Evolutionary conservation across 2,888 invertebrate genomes (phyloP), one percentile per base, ranked within the genome.

Genomic region (Nomada ruficornis): DNA sequence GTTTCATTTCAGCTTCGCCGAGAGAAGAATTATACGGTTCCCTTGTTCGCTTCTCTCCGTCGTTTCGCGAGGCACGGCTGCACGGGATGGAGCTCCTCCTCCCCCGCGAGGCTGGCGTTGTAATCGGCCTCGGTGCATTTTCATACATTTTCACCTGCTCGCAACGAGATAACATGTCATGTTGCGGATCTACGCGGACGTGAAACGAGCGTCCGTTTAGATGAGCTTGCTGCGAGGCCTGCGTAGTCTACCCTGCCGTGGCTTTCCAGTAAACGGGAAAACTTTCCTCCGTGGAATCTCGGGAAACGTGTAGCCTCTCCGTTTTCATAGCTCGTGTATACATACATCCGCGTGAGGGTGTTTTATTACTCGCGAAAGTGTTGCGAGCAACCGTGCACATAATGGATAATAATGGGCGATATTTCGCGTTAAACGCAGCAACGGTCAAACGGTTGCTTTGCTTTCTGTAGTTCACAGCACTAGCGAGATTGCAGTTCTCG

Each of bases 11-110:
- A 84, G 68, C 80, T 75, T 83, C 80, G 81, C 69, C 77, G 26
- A 47, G 79, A 82, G 80, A 86, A 83, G 86, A 87, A 84, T 89
- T 88, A 86, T 77, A 68, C 73, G 63, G 54, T 65, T 70, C 72
- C 75, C 75, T 36, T 65, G 44, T 64, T 52, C 82, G 50, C 70
- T 81, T 79, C 71, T 72, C 77, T 59, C 20, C 36, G 63, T 20
- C 57, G n/a, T 65, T 52, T 54, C 59, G 18, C 64, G 26, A 36
- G 29, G n/a, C 62, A 47, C 70, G 76, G 69, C 72, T 77, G 63
- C 67, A 60, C 23, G 47, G 65, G 36, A 36, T 36, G 7, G 36
- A 36, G 36, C n/a, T 54, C 52, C 29, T 50, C 23, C 55, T 57
- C 60, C 36, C 55, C 69, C 52, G 60, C 57, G 60, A 42, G 68